Evolutionary conservation across 2,113 vertebrate genomes (phyloP).

Genomic region (Podarcis muralis): DNA sequence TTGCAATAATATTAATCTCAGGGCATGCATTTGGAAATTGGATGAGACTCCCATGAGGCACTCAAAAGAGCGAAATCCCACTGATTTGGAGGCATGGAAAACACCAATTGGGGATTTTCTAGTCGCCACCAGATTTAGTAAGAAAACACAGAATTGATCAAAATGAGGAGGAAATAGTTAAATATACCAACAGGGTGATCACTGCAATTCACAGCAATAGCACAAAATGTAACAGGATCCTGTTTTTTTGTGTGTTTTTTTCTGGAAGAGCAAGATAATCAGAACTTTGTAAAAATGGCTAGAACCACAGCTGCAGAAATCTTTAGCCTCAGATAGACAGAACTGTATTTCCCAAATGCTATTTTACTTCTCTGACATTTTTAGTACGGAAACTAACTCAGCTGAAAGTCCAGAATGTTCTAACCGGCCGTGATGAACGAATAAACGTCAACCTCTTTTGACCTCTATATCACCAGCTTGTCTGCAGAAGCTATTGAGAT

Average conservation of each 20-base stretch:
- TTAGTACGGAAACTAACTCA: constrained; percentile 35
- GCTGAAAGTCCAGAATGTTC: constrained; percentile 5
- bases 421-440: constrained; percentile 10
- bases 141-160: constrained; percentile 12
- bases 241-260: constrained; percentile 31
- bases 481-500: constrained; percentile 14
- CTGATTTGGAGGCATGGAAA: background rate
- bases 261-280: background rate
- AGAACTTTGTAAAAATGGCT: background rate
- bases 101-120: constrained; percentile 16
- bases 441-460: constrained; percentile 22
- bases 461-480: constrained; percentile 10
- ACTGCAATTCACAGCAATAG: background rate
- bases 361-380: constrained; percentile 15
- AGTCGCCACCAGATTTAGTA: background rate
- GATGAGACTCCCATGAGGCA: background rate
- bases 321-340: constrained; percentile 51
- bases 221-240: constrained; percentile 14
- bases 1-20: background rate
- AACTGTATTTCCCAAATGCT: constrained; percentile 46
- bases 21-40: background rate
- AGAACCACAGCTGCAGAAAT: constrained; percentile 35
- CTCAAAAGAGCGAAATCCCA: background rate
- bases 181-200: background rate
- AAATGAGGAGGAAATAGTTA: constrained; percentile 24